Conservation (phyloP, 2,888 invertebrate species). For the Anodontia alba region DNA sequence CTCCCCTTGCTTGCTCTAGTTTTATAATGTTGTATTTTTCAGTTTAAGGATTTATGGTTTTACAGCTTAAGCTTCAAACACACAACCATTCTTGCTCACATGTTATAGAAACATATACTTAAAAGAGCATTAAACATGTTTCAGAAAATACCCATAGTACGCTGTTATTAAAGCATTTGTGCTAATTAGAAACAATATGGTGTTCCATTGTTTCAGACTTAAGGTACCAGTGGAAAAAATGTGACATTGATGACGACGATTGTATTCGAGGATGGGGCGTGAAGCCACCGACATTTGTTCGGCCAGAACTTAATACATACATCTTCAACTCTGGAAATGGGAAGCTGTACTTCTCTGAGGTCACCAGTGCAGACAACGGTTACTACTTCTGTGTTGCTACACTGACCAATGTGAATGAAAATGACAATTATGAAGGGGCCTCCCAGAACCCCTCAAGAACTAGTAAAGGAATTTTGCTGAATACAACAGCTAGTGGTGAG, state of each 20-base stretch:
- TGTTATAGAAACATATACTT: too few relatives aligned
- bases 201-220: conserved; percentile 63
- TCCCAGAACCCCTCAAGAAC: conserved; percentile 63
- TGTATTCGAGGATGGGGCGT: background rate
- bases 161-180: too few relatives aligned
- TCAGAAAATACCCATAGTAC: too few relatives aligned
- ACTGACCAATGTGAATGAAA: conserved; percentile 61
- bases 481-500: conserved; percentile 71
- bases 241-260: conserved; percentile 1
- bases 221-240: conserved; percentile 87
- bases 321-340: conserved; percentile 98
- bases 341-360: conserved; percentile 96
- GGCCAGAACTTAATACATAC: conserved; percentile 91
- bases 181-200: too few relatives aligned
- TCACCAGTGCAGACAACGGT: conserved; percentile 90
- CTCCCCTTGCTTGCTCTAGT: too few relatives aligned
- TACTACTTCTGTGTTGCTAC: conserved; percentile 75
- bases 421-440: conserved; percentile 71
- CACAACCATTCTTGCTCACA: too few relatives aligned
- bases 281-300: conserved; percentile 86
- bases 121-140: too few relatives aligned
- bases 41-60: too few relatives aligned
- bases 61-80: too few relatives aligned
- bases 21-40: too few relatives aligned
- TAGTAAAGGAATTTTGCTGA: conserved; percentile 71